phyloP scores from a whole-genome alignment of 2,888 invertebrate species.

The Masnerella sp. region DNA sequence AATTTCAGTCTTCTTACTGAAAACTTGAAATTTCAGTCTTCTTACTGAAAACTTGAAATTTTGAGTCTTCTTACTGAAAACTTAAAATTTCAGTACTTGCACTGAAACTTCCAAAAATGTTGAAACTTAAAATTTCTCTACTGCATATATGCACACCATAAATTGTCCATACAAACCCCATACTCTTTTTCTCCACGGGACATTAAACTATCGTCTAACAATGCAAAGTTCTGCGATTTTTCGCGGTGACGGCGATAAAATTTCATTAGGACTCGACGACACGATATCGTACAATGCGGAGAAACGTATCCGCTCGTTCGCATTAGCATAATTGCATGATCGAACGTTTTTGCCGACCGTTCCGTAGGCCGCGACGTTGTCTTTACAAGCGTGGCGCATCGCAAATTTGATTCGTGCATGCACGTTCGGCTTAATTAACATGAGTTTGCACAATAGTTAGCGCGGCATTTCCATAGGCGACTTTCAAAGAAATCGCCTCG shows the following conservation, averaged over 20 bases:
- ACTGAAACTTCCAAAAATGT: too few species aligned
- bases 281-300: conserved; percentile 48
- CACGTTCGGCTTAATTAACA: conserved; percentile 49
- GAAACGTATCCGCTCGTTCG: conserved; percentile 37
- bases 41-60: too few species aligned
- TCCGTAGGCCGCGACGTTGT: conserved; percentile 44
- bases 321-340: conserved; percentile 58
- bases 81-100: too few species aligned
- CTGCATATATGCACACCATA: too few species aligned
- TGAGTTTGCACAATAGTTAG: conserved; percentile 55
- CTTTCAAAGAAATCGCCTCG: conserved; percentile 57
- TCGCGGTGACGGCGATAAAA: conserved; percentile 43
- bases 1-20: too few species aligned
- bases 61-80: too few species aligned
- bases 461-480: conserved; percentile 45
- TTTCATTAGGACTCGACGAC: conserved; percentile 48
- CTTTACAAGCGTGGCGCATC: conserved; percentile 52
- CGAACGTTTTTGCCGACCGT: conserved; percentile 46
- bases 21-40: too few species aligned
- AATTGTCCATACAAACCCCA: too few species aligned
- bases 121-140: too few species aligned
- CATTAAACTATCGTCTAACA: too few species aligned
- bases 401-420: conserved; percentile 56
- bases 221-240: too few species aligned
- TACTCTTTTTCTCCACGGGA: too few species aligned